phyloP scores from a whole-genome alignment of 1,140 invertebrate genomes.

The Cepaea nemoralis region DNA sequence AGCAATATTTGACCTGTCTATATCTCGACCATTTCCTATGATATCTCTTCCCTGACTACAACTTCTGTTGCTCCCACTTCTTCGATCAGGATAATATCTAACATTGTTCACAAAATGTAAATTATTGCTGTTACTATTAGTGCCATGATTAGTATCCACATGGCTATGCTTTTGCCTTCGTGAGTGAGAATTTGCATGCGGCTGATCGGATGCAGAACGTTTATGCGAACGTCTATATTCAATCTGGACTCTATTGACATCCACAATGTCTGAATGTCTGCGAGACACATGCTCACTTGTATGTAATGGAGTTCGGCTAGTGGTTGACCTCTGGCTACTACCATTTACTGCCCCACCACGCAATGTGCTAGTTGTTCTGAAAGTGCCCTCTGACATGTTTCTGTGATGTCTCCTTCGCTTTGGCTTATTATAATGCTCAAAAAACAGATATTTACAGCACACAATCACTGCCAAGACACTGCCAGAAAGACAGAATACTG shows the following conservation, averaged over 20 bases:
- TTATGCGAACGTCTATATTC: constrained; percentile 35
- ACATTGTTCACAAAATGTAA: not conserved
- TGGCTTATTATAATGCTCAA: constrained; percentile 37
- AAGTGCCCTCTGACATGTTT: constrained; percentile 1
- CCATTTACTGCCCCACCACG: constrained; percentile 16
- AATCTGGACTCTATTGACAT: constrained; percentile 31
- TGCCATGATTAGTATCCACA: not conserved
- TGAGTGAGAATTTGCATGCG: not conserved
- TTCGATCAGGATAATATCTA: not conserved
- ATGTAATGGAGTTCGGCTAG: not conserved
- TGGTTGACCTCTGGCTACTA: constrained; percentile 12
- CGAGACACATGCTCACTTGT: not conserved
- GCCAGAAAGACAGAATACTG: constrained; percentile 34
- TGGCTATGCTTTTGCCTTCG: constrained; percentile 29
- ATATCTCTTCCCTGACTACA: not conserved
- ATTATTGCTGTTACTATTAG: not conserved
- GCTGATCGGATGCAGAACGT: constrained; percentile 27
- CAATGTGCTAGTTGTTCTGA: not conserved
- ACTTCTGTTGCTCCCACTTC: not conserved
- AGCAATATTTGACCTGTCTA: constrained; percentile 20
- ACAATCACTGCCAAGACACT: constrained; percentile 31
- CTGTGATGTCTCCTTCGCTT: constrained; percentile 25
- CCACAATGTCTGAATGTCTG: constrained; percentile 28
- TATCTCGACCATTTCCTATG: not conserved
- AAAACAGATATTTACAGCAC: constrained; percentile 36